Conservation (phyloP, 2,113 vertebrate genomes). For the Mormyrus lacerda region DNA sequence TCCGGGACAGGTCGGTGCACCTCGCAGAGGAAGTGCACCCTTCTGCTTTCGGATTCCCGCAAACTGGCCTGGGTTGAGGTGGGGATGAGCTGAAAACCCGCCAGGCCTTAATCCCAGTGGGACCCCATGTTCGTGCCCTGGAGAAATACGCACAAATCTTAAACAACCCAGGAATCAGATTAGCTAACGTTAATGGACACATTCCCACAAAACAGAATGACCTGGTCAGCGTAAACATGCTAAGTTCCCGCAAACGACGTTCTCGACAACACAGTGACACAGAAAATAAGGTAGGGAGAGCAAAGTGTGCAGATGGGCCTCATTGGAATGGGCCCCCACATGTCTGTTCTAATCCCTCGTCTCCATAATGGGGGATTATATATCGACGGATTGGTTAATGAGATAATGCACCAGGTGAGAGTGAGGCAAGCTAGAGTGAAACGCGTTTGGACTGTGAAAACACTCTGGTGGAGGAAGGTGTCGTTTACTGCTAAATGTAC, state of each 20-base stretch:
- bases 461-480: background rate
- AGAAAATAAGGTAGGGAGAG: too few relatives aligned
- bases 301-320: background rate
- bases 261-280: background rate
- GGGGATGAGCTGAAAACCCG: background rate
- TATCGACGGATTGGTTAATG: background rate
- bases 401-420: background rate
- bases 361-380: conserved; percentile 5
- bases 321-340: background rate
- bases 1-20: background rate
- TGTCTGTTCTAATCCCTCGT: background rate
- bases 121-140: background rate
- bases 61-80: background rate
- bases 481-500: background rate
- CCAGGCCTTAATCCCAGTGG: background rate
- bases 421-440: background rate
- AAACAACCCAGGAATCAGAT: background rate
- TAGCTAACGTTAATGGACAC: background rate
- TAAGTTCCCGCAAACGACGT: background rate
- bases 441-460: background rate
- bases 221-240: background rate
- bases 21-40: background rate
- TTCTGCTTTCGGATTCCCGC: background rate
- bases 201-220: background rate
- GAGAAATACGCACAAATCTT: background rate